Base-by-base conservation (phyloP, 1,140 invertebrate species). In the Calephelis virginiensis region DNA sequence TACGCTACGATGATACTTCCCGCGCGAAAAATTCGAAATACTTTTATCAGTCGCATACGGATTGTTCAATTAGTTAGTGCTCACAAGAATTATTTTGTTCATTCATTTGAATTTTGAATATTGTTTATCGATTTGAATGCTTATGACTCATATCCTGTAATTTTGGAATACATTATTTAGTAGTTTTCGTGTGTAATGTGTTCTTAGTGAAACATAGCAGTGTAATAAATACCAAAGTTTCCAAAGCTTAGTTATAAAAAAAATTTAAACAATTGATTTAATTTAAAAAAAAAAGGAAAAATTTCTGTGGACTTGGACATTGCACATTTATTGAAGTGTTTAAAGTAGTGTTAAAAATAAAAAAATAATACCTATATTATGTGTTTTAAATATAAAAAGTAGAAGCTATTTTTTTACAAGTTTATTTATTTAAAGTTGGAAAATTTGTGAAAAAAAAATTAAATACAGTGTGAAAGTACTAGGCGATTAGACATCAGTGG, bases 1-100 rank as follows among this genome's bases (percentile, higher is more conserved):
- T 70, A 71, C 70, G 70, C 38, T 71, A 68, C 56, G 67, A 71
- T 72, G 78, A 77, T 74, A 80, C 80, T 88, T 90, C 84, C 83
- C 88, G 88, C 88, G 88, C 86, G 86, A 89, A 90, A 90, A 90
- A 88, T 90, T 89, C 82, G 85, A 90, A 90, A 83, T 82, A 73
- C 70, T 84, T 89, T 89, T 90, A 89, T 90, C 88, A 89, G 84
- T 89, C 79, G 77, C 70, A 68, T 70, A 75, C 69, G 69, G 74
- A 63, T 74, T 72, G 63, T 71, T 67, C 67, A 66, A 72, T 79
- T 72, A 69, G 69, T 61, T 59, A 66, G 72, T 60, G 61, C 53
- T 62, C 37, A 59, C 38, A 38, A 66, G 43, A 45, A 50, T 37
- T 56, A 56, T 17, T 37, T 56, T 56, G 28, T 56, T 56, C 56